Percentiles rank a stretch among this genome's conserved stretches.
Evolutionary conservation across 1,140 invertebrate genomes (phyloP).

Genomic region (Araneus ventricosus): DNA sequence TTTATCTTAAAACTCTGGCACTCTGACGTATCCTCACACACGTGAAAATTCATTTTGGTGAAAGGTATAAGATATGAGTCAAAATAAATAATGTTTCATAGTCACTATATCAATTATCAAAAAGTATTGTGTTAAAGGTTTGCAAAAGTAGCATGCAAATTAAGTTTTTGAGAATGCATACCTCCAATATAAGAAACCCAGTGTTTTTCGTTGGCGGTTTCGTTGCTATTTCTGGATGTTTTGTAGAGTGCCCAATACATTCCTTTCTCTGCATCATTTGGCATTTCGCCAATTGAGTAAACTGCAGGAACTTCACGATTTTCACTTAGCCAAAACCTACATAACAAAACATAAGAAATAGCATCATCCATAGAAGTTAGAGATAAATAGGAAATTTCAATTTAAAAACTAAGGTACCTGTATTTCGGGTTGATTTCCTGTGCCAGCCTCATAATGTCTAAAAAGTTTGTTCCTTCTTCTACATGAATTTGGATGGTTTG

Average conservation of each 20-base stretch:
- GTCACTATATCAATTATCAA: too few species aligned
- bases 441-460: conserved; percentile 54
- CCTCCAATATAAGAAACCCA: background rate
- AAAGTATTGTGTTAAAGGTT: too few species aligned
- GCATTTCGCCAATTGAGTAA: conserved; percentile 49
- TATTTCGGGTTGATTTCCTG: conserved; percentile 16
- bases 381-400: background rate
- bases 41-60: too few species aligned
- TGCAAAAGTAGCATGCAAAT: background rate
- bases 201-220: background rate
- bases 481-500: conserved; percentile 25
- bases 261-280: conserved; percentile 60
- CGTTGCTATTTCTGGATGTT: background rate
- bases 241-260: conserved; percentile 49
- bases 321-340: conserved; percentile 12
- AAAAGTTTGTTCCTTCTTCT: background rate
- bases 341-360: background rate
- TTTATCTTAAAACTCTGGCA: too few species aligned
- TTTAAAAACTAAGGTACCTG: background rate
- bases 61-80: too few species aligned
- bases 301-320: background rate
- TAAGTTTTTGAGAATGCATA: background rate
- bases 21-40: too few species aligned
- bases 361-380: background rate
- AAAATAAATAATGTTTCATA: too few species aligned